These are phyloP conservation scores for Alethe diademata DNA, from an alignment of 2,113 vertebrate species.

Conservation along the genomic window DNA sequence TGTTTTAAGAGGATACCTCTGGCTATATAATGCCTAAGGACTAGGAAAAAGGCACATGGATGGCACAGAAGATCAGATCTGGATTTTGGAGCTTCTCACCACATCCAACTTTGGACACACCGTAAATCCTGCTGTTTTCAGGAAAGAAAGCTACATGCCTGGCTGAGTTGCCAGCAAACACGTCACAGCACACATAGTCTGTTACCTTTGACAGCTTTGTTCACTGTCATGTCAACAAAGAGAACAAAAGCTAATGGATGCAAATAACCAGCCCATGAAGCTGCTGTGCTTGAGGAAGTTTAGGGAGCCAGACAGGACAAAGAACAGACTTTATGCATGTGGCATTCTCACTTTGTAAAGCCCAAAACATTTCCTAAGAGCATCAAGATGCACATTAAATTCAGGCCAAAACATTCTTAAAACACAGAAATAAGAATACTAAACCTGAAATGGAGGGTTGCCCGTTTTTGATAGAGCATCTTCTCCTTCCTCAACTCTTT, in stretches of 20 bases:
- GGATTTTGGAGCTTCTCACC: not conserved
- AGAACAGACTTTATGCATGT: not conserved
- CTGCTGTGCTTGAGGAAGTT: not conserved
- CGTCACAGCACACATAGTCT: not conserved
- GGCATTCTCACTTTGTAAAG: not conserved
- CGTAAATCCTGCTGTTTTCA: not conserved
- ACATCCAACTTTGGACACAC: not conserved
- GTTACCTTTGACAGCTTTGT: not conserved
- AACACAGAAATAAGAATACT: not conserved
- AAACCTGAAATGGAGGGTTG: constrained; percentile 78
- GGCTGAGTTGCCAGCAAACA: not conserved
- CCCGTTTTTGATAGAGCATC: constrained; percentile 78
- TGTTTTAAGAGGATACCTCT: not conserved
- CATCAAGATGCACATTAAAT: not conserved
- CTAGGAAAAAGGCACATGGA: not conserved
- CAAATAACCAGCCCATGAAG: not conserved
- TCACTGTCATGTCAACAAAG: not conserved
- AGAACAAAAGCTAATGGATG: not conserved
- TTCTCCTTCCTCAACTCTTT: constrained; percentile 79
- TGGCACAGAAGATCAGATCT: not conserved
- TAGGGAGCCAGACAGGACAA: not conserved
- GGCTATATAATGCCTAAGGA: not conserved
- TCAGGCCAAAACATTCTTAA: not conserved
- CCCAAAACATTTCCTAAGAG: not conserved
- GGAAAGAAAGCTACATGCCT: not conserved